A percentile compares a stretch with the other conserved stretches of the same genome.
Evolutionary conservation across 1,140 invertebrate species (phyloP).

Genomic region (Anastatus disparis): DNA sequence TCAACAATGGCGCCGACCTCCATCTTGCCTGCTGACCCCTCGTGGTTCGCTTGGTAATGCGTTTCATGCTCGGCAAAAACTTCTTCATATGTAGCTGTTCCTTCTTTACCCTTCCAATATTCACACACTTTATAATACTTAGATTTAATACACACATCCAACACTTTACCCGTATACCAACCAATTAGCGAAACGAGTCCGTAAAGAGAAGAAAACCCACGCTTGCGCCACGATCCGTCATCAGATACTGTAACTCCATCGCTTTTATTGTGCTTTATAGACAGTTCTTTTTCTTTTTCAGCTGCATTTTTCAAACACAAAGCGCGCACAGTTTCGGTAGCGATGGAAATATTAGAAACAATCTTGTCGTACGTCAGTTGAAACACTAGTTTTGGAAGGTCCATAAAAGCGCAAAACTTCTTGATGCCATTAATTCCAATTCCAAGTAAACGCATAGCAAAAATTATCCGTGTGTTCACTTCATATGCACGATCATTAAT

Average conservation of each 20-base stretch:
- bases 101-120: conserved; percentile 11
- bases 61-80: conserved; percentile 32
- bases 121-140: conserved; percentile 32
- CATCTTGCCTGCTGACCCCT: conserved; percentile 43
- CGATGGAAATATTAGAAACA: too few species aligned
- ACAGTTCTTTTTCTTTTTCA: conserved; percentile 29
- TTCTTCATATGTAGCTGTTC: conserved; percentile 24
- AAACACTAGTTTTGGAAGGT: too few species aligned
- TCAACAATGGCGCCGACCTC: conserved; percentile 23
- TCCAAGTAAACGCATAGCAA: not conserved
- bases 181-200: conserved; percentile 38
- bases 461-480: not conserved
- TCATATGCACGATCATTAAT: conserved; percentile 15
- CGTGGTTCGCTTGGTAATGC: conserved; percentile 40
- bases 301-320: not conserved
- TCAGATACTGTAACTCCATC: conserved; percentile 31
- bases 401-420: conserved; percentile 3
- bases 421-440: not conserved
- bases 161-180: conserved; percentile 35
- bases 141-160: conserved; percentile 34
- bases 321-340: too few species aligned
- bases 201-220: conserved; percentile 39
- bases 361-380: too few species aligned
- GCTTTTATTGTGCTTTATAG: not conserved
- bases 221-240: conserved; percentile 44